Percentiles rank a stretch among this genome's conserved stretches.
Conservation (phyloP, 1,140 invertebrate genomes). For the Mizuhopecten yessoensis region DNA sequence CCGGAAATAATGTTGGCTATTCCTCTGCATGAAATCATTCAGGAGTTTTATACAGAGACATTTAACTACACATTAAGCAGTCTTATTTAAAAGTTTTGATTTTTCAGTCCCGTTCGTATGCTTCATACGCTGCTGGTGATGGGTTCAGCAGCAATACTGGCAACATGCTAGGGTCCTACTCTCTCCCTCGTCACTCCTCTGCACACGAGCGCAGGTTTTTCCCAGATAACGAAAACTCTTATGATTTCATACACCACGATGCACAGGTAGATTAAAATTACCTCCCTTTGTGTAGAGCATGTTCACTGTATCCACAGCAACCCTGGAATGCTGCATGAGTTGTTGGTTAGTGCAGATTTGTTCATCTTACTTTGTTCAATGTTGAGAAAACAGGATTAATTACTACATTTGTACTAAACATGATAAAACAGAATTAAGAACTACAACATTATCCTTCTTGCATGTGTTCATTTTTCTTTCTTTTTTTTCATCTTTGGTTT, state of each 20-base stretch:
- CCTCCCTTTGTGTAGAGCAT: not conserved
- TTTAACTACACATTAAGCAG: too few relatives aligned
- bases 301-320: not conserved
- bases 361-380: not conserved
- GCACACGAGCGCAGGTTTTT: slow-evolving; percentile 44
- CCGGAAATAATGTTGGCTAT: too few relatives aligned
- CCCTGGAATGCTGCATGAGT: slow-evolving; percentile 27
- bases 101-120: slow-evolving; percentile 42
- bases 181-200: slow-evolving; percentile 55
- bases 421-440: not conserved
- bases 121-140: slow-evolving; percentile 44
- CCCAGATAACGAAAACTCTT: slow-evolving; percentile 49
- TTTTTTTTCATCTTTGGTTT: not conserved
- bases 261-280: slow-evolving; percentile 44
- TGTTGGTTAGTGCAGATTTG: slow-evolving; percentile 52
- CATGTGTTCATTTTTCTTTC: slow-evolving; percentile 40
- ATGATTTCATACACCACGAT: slow-evolving; percentile 51
- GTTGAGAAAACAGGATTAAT: not conserved
- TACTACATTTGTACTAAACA: too few relatives aligned
- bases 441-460: not conserved
- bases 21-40: slow-evolving; percentile 19
- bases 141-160: slow-evolving; percentile 42
- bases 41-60: slow-evolving; percentile 48
- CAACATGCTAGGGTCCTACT: slow-evolving; percentile 47
- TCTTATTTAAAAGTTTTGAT: slow-evolving; percentile 24